These are phyloP conservation scores for Macquaria australasica DNA, from an alignment of 2,113 vertebrate species.

Conservation along the genomic window DNA sequence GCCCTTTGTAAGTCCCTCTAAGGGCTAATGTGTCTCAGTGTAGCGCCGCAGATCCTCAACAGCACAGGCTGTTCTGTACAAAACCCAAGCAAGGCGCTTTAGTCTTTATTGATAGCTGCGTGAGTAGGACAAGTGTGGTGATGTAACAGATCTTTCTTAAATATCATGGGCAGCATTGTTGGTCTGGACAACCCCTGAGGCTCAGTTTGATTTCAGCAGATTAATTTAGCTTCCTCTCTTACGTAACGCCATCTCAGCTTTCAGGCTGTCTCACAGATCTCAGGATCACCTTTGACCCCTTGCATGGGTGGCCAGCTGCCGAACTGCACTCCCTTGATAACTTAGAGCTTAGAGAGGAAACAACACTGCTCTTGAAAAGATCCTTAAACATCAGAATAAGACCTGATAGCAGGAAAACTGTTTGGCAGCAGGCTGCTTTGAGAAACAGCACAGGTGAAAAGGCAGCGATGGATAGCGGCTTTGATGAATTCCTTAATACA, in stretches of 20 bases:
- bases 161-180: conserved; percentile 77
- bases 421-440: conserved; percentile 6
- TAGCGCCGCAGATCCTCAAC: conserved; percentile 18
- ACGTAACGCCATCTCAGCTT: conserved; percentile 77
- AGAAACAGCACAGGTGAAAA: conserved; percentile 18
- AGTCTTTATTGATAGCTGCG: conserved; percentile 69
- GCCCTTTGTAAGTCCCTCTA: conserved; percentile 49
- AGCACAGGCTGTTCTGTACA: conserved; percentile 49
- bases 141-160: conserved; percentile 79
- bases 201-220: conserved; percentile 79
- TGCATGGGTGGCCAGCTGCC: conserved; percentile 75
- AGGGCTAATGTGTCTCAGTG: conserved; percentile 28
- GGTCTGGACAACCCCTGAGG: conserved; percentile 68
- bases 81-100: conserved; percentile 58
- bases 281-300: conserved; percentile 74
- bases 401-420: conserved; percentile 40
- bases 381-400: conserved; percentile 62
- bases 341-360: conserved; percentile 52
- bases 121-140: conserved; percentile 65
- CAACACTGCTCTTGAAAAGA: conserved; percentile 46
- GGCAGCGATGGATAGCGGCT: conserved; percentile 10
- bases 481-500: conserved; percentile 38
- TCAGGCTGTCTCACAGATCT: conserved; percentile 71
- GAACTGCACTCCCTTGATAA: conserved; percentile 63
- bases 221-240: conserved; percentile 80